Evolutionary conservation across 2,888 invertebrate species (phyloP), one percentile per base, ranked within the genome.

Genomic region (Sarcophaga variegata): DNA sequence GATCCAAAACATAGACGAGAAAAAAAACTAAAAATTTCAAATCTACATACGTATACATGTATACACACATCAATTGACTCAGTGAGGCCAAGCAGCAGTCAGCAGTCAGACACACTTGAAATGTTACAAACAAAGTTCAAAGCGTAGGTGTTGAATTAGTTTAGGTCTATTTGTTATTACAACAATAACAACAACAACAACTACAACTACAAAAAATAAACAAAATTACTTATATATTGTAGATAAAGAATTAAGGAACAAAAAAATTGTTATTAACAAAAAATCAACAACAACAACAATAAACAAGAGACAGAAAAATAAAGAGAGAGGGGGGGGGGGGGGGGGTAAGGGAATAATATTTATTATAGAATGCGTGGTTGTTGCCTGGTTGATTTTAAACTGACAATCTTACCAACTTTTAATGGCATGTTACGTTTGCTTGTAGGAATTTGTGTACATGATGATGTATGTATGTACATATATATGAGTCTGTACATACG

Each of bases 81-180:
- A 37, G 37, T 37, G 10, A 2, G 37, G 37, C 37, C 37, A 37
- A 6, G 5, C 37, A 37, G 66, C 72, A 37, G 37, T 6, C 37
- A 8, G 8, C 69, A 70, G 54, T 75, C 63, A 69, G 14, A 45
- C 64, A 63, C 45, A 62, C 20, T 59, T 27, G 22, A 69, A 60
- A 59, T 78, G 47, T 25, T 77, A 83, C 54, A 71, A 54, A 54
- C 71, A 87, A 84, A 87, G 87, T 87, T 87, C 87, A 87, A 87
- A 71, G 84, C 79, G 87, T 87, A 79, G 87, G 87, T 71, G 87
- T 82, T 79, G 81, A 87, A 87, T 84, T 87, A 84, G 87, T 87
- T 87, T 82, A 87, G 87, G 84, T 84, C 81, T 76, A 79, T 81
- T 84, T 76, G 75, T 83, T 70, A 78, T 62, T 62, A 62, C 62